A percentile compares a stretch with the other conserved stretches of the same genome.
phyloP scores from a whole-genome alignment of 2,113 vertebrate genomes.

The Lagopus leucura region DNA sequence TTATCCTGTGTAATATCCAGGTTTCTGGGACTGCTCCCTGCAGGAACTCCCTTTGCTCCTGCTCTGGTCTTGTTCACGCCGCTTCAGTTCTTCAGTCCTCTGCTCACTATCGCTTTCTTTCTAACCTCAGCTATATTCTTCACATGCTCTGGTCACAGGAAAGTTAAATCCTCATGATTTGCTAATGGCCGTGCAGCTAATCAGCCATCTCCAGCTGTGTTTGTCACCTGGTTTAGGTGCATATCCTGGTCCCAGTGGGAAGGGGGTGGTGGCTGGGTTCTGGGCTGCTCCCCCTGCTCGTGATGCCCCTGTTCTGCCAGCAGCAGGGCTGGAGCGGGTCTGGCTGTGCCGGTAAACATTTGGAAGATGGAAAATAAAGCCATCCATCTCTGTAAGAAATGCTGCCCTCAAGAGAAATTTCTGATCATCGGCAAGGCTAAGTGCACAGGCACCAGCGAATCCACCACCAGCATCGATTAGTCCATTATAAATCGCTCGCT shows the following conservation, averaged over 20 bases:
- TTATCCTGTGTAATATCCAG: slow-evolving; percentile 18
- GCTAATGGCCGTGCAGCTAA: background rate
- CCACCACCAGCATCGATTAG: slow-evolving; percentile 61
- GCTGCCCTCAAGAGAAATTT: slow-evolving; percentile 71
- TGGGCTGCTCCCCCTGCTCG: background rate
- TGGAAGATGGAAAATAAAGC: slow-evolving; percentile 52
- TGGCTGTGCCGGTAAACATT: slow-evolving; percentile 40
- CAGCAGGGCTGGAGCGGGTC: background rate
- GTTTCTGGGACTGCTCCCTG: slow-evolving; percentile 5
- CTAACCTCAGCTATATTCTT: background rate
- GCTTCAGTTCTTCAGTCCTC: background rate
- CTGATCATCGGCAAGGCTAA: slow-evolving; percentile 61
- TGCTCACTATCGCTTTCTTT: background rate
- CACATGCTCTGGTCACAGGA: background rate
- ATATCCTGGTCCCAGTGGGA: background rate
- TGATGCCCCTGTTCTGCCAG: background rate
- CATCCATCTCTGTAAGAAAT: slow-evolving; percentile 69
- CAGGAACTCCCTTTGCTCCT: background rate
- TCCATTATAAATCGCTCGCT: slow-evolving; percentile 63
- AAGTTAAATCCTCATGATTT: accelerated
- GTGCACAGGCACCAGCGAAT: slow-evolving; percentile 33
- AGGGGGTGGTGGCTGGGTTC: background rate
- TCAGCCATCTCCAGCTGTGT: background rate
- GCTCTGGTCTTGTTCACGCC: background rate
- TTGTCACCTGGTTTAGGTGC: background rate